These are phyloP conservation scores for Drosophila demipolita DNA, from an alignment of 2,888 invertebrate genomes.

Conservation along the genomic window DNA sequence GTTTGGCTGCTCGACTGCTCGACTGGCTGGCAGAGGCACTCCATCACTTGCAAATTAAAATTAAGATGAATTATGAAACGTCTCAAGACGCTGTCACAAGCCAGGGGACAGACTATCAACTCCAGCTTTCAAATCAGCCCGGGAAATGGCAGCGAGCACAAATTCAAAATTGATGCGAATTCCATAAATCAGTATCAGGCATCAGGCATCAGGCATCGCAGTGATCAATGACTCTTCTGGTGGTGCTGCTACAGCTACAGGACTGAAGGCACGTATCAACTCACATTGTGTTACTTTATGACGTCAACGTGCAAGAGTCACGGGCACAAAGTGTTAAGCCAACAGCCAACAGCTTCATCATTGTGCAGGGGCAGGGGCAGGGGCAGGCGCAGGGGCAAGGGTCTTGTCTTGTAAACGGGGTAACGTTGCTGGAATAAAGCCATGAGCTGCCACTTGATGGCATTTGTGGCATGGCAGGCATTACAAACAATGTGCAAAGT, in stretches of 20 bases:
- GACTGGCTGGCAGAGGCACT: slow-evolving; percentile 62
- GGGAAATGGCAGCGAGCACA: slow-evolving; percentile 42
- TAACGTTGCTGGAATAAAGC: slow-evolving; percentile 52
- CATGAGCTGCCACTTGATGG: slow-evolving; percentile 54
- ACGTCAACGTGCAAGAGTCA: slow-evolving; percentile 63
- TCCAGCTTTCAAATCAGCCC: slow-evolving; percentile 30
- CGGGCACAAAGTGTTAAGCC: slow-evolving; percentile 60
- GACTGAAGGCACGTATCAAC: slow-evolving; percentile 76
- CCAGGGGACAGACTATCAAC: slow-evolving; percentile 59
- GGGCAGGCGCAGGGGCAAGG: not conserved
- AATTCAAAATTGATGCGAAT: slow-evolving; percentile 76
- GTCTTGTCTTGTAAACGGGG: slow-evolving; percentile 24
- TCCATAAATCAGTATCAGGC: slow-evolving; percentile 76
- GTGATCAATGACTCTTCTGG: slow-evolving; percentile 72
- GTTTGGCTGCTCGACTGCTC: slow-evolving; percentile 7
- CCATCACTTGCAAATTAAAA: slow-evolving; percentile 79
- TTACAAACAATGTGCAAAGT: slow-evolving; percentile 67
- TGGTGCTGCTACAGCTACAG: not conserved
- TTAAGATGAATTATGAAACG: slow-evolving; percentile 78
- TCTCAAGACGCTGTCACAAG: slow-evolving; percentile 65
- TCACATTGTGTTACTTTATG: slow-evolving; percentile 53
- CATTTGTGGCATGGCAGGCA: slow-evolving; percentile 66
- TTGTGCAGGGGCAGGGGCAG: slow-evolving; percentile 20
- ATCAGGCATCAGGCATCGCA: slow-evolving; percentile 57
- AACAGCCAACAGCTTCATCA: slow-evolving; percentile 73